Percentiles rank a stretch among this genome's conserved stretches.
These are phyloP conservation scores for Eleginops maclovinus DNA, from an alignment of 2,113 vertebrate genomes.

Conservation along the genomic window DNA sequence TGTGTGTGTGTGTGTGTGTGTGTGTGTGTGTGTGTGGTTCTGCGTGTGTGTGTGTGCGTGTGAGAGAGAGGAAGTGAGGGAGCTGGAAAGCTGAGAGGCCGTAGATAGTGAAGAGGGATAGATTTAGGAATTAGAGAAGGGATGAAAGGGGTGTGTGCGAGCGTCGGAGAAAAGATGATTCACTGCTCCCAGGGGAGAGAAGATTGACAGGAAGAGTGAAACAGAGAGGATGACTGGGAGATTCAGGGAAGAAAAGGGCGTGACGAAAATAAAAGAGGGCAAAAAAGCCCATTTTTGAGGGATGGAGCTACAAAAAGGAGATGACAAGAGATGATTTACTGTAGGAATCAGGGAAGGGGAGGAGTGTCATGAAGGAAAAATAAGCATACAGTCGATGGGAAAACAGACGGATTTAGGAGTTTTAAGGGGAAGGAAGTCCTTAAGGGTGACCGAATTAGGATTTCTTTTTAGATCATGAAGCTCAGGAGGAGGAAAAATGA, in stretches of 20 bases:
- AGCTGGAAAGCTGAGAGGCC: conserved; percentile 17
- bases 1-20: conserved; percentile 7
- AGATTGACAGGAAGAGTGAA: conserved; percentile 14
- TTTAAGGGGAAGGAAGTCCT: too few species aligned
- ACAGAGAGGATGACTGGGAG: conserved; percentile 28
- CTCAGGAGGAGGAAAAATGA: too few species aligned
- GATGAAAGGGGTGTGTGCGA: conserved; percentile 31
- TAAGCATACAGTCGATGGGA: too few species aligned
- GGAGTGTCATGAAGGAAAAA: not conserved
- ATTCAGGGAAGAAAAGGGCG: conserved; percentile 17
- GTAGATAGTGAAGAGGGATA: conserved; percentile 11
- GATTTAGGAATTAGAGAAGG: conserved; percentile 54
- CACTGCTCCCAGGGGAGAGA: conserved; percentile 28
- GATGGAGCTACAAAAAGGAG: not conserved
- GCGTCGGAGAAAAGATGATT: conserved; percentile 33
- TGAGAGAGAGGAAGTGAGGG: not conserved
- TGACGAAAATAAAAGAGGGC: not conserved
- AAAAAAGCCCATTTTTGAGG: not conserved
- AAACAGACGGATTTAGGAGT: too few species aligned
- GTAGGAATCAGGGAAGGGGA: not conserved
- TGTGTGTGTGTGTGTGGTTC: conserved; percentile 13
- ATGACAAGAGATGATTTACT: not conserved
- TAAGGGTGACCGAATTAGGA: too few species aligned
- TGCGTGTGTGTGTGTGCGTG: not conserved
- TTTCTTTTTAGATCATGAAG: too few species aligned